These are phyloP conservation scores for Drosophila ochracea DNA, from an alignment of 2,888 invertebrate genomes.

Conservation along the genomic window DNA sequence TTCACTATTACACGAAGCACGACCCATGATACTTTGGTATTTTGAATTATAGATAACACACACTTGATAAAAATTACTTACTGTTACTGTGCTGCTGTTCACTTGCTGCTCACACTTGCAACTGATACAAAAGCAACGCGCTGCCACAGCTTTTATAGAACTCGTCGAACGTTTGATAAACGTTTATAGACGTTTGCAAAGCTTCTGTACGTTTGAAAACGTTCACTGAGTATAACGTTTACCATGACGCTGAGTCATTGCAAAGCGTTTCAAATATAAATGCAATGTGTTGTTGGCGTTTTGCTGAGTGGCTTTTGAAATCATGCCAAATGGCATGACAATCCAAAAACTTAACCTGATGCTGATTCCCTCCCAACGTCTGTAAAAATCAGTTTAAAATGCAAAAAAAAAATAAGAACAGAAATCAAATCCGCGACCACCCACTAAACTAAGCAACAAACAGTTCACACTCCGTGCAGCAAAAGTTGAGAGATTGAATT, in stretches of 20 bases:
- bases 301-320: constrained; percentile 35
- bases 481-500: constrained; percentile 15
- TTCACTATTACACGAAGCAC: background rate
- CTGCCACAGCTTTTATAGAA: constrained; percentile 42
- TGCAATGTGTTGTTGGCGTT: constrained; percentile 37
- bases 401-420: constrained; percentile 6
- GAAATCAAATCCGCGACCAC: constrained; percentile 66
- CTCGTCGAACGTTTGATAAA: constrained; percentile 19
- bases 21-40: constrained; percentile 20
- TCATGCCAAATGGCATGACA: constrained; percentile 49
- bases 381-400: constrained; percentile 42
- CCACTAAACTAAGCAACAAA: constrained; percentile 57
- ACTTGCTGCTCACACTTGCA: constrained; percentile 4
- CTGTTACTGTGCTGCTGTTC: constrained; percentile 5
- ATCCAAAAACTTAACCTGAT: constrained; percentile 32
- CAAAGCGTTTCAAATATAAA: constrained; percentile 28
- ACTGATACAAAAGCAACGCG: constrained; percentile 34
- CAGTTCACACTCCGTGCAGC: constrained; percentile 40
- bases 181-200: background rate
- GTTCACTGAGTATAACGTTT: constrained; percentile 38
- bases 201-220: background rate
- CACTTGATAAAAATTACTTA: constrained; percentile 4
- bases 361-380: constrained; percentile 19
- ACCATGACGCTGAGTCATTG: constrained; percentile 34
- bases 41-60: background rate